Evolutionary conservation across 2,888 invertebrate species (phyloP).

Genomic region (Stenoptilia bipunctidactyla): DNA sequence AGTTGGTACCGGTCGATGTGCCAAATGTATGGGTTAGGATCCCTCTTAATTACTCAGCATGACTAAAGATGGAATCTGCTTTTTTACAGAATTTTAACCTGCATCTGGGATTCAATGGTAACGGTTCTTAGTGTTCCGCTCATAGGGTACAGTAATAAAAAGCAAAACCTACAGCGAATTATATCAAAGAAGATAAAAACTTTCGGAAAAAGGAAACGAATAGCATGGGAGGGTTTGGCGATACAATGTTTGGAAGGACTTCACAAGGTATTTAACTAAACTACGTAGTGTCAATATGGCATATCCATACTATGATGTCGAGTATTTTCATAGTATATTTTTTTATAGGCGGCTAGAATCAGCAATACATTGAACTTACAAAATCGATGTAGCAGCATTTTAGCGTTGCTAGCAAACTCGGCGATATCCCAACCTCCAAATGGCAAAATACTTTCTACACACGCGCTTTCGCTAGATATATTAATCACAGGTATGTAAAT

Average conservation of each 20-base stretch:
- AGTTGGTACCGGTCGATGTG: no score
- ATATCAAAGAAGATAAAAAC: conserved; percentile 70
- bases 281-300: no score
- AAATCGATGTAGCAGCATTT: conserved; percentile 90
- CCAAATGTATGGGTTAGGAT: no score
- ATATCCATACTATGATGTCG: no score
- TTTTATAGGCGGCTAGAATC: conserved; percentile 82
- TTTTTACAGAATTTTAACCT: conserved; percentile 78
- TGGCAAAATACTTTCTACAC: conserved; percentile 85
- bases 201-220: conserved; percentile 52
- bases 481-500: conserved; percentile 75
- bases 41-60: no score
- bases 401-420: conserved; percentile 87
- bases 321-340: no score
- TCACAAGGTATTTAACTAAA: conserved; percentile 78
- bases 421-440: conserved; percentile 87
- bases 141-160: conserved; percentile 59
- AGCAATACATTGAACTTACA: conserved; percentile 91
- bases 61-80: no score
- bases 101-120: conserved; percentile 94
- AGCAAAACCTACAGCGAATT: conserved; percentile 57
- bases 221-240: conserved; percentile 79
- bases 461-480: conserved; percentile 93
- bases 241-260: conserved; percentile 90
- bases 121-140: conserved; percentile 87